phyloP scores from a whole-genome alignment of 2,113 vertebrate genomes.

The Girardinichthys multiradiatus region DNA sequence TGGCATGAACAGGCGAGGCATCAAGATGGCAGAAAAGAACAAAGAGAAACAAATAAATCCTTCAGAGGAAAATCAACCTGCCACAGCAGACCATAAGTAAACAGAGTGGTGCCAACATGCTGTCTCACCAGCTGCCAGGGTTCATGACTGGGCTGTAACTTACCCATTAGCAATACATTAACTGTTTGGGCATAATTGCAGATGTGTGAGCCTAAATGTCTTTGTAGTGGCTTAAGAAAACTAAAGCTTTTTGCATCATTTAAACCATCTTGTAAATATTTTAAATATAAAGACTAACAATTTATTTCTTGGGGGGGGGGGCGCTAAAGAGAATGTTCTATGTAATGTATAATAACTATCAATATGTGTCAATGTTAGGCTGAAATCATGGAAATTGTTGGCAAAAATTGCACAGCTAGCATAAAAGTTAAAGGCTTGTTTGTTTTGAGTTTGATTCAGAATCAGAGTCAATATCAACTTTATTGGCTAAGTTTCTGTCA shows the following conservation, averaged over 20 bases:
- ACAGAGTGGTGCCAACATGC: conserved; percentile 47
- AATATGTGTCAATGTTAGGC: too few species aligned
- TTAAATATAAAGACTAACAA: too few species aligned
- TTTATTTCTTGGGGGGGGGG: too few species aligned
- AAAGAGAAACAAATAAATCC: conserved; percentile 60
- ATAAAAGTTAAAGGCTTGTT: too few species aligned
- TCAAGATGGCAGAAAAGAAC: conserved; percentile 8
- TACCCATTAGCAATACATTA: conserved; percentile 2
- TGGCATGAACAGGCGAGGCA: conserved; percentile 36
- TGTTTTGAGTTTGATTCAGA: too few species aligned
- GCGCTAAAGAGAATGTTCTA: too few species aligned
- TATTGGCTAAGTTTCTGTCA: too few species aligned
- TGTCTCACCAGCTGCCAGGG: conserved; percentile 59
- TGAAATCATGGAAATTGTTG: too few species aligned
- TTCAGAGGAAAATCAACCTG: conserved; percentile 48
- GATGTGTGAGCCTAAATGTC: background rate
- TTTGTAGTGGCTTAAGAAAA: background rate
- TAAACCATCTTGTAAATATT: background rate
- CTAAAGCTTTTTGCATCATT: background rate
- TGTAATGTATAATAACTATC: too few species aligned
- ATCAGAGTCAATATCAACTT: too few species aligned
- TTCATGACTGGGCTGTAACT: conserved; percentile 25
- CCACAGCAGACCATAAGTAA: conserved; percentile 49
- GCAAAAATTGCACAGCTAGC: too few species aligned
- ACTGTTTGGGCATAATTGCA: conserved; percentile 9